Conservation (phyloP, 2,888 invertebrate genomes). For the Tyria jacobaeae region DNA sequence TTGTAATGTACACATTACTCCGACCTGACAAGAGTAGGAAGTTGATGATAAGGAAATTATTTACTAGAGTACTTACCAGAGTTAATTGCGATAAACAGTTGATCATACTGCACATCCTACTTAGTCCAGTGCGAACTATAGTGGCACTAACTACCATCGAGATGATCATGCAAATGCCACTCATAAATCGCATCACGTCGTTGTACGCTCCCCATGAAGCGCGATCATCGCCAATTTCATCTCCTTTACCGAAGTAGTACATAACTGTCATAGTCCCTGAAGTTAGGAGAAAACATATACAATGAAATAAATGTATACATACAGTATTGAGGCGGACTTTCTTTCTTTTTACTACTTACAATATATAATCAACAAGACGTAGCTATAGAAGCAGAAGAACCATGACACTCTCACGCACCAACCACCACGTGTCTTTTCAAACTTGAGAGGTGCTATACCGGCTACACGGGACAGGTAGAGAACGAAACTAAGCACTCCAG, state of each 20-base stretch:
- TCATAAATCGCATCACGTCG: neutral
- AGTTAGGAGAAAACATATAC: neutral
- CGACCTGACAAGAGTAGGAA: too few species aligned
- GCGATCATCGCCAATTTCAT: neutral
- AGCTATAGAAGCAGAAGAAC: neutral
- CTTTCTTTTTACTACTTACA: neutral
- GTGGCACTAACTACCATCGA: neutral
- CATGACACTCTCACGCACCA: neutral
- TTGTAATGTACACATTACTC: too few species aligned
- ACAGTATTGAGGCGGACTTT: neutral
- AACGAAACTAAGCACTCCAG: constrained; percentile 4
- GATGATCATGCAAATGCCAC: neutral
- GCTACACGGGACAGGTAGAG: constrained; percentile 3
- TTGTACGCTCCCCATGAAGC: neutral
- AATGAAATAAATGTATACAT: neutral
- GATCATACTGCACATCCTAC: constrained; percentile 3
- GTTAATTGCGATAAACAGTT: constrained; percentile 1
- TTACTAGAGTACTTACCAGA: neutral
- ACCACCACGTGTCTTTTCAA: neutral
- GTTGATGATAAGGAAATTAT: too few species aligned
- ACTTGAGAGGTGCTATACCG: constrained; percentile 4
- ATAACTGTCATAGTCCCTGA: neutral
- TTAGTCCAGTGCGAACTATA: neutral
- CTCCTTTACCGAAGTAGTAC: neutral
- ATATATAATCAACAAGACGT: neutral